Evolutionary conservation across 2,113 vertebrate genomes (phyloP).

Genomic region (Pedetes capensis): DNA sequence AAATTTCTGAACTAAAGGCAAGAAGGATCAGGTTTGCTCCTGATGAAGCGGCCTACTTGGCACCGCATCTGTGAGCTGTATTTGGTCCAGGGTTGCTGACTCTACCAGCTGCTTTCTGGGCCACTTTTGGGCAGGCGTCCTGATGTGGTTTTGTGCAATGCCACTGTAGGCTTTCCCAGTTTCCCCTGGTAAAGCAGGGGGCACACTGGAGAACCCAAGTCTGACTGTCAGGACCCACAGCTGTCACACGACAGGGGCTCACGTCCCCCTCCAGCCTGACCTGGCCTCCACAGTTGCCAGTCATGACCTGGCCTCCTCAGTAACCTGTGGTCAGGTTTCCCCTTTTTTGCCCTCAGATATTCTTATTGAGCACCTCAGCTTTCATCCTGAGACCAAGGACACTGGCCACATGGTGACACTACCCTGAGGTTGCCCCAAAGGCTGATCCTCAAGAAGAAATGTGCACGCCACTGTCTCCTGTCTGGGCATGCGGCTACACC

Average conservation of each 20-base stretch:
- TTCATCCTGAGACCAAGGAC: not conserved
- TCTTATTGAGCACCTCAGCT: not conserved
- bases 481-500: conserved; percentile 42
- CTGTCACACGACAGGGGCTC: not conserved
- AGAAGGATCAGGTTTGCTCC: not conserved
- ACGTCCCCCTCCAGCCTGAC: not conserved
- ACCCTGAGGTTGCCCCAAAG: not conserved
- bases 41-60: accelerated
- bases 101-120: not conserved
- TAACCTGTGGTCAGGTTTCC: accelerated
- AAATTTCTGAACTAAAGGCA: conserved; percentile 48
- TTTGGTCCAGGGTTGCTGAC: conserved; percentile 72
- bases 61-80: not conserved
- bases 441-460: conserved; percentile 15
- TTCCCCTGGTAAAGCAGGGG: not conserved
- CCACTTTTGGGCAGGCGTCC: not conserved
- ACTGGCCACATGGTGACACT: not conserved
- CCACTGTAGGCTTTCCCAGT: not conserved
- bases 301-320: accelerated
- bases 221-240: not conserved
- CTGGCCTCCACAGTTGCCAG: not conserved
- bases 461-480: not conserved
- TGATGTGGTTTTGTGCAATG: not conserved
- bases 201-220: not conserved
- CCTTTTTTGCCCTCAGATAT: not conserved